Evolutionary conservation across 2,797 vertebrate species (phyloP).

Genomic region (Anas georgica): DNA sequence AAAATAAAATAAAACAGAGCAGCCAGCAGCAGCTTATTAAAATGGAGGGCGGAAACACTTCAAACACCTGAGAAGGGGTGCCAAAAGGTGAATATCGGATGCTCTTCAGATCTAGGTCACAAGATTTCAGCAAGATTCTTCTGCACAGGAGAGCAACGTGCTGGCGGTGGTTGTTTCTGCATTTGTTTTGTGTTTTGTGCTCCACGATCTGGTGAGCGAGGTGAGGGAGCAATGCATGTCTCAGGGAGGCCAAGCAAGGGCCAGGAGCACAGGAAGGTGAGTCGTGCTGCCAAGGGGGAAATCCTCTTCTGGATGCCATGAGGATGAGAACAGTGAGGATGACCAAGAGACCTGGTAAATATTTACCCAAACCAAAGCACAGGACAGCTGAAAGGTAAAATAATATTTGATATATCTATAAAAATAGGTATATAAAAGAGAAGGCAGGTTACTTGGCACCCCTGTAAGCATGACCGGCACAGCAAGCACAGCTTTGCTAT

Average conservation of each 20-base stretch:
- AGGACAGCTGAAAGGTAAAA: neutral
- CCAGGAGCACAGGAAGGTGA: neutral
- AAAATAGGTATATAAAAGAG: neutral
- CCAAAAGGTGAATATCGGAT: neutral
- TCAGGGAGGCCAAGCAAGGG: neutral
- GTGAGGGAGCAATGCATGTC: rapidly evolving
- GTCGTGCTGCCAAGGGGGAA: neutral
- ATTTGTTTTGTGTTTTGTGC: neutral
- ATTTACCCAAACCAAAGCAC: neutral
- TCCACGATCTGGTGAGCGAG: neutral
- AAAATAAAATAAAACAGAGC: neutral
- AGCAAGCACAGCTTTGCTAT: neutral
- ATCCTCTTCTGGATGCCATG: neutral
- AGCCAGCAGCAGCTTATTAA: neutral
- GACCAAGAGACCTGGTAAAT: neutral
- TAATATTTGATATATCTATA: neutral
- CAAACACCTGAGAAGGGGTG: neutral
- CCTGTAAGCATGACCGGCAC: neutral
- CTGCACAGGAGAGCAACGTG: neutral
- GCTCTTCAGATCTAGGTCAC: neutral
- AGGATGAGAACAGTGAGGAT: rapidly evolving
- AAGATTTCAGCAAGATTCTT: neutral
- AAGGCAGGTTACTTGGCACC: neutral
- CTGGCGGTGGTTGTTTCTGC: neutral
- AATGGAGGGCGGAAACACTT: neutral